These are phyloP conservation scores for Alloplasta piceator DNA, from an alignment of 2,888 invertebrate genomes.

Conservation along the genomic window DNA sequence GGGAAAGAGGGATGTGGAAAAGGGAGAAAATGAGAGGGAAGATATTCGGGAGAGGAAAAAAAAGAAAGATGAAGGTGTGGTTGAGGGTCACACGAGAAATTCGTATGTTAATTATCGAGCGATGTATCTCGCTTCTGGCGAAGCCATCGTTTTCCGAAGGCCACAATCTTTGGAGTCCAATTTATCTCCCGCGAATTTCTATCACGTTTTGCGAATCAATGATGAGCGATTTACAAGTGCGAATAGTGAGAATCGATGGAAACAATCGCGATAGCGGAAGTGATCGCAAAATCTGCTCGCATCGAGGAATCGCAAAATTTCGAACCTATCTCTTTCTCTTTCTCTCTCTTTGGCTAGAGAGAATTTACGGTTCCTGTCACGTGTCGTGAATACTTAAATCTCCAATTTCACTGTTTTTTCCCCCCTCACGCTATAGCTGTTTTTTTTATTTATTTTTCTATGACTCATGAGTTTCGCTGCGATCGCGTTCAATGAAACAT, in stretches of 20 bases:
- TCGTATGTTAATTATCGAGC: constrained; percentile 43
- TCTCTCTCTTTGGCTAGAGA: not conserved
- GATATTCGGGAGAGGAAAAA: constrained; percentile 21
- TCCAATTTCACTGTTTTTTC: constrained; percentile 30
- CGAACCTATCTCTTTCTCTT: not conserved
- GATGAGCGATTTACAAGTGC: too few species aligned
- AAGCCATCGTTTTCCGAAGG: constrained; percentile 34
- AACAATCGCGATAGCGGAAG: not conserved
- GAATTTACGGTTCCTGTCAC: constrained; percentile 47
- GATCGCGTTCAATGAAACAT: too few species aligned
- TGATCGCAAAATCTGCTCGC: not conserved
- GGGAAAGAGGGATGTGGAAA: constrained; percentile 5
- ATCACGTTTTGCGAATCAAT: not conserved
- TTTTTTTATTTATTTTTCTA: not conserved
- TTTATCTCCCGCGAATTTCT: not conserved
- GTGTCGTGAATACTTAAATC: constrained; percentile 48
- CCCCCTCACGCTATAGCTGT: constrained; percentile 7
- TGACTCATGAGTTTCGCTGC: not conserved
- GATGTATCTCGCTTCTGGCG: constrained; percentile 30
- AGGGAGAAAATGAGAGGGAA: constrained; percentile 6
- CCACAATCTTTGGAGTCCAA: constrained; percentile 32
- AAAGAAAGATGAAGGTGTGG: constrained; percentile 56
- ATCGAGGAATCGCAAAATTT: constrained; percentile 40
- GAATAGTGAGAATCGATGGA: not conserved
- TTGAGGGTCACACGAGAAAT: constrained; percentile 29